These are phyloP conservation scores for Triplophysa rosa DNA, from an alignment of 2,113 vertebrate species.

Conservation along the genomic window DNA sequence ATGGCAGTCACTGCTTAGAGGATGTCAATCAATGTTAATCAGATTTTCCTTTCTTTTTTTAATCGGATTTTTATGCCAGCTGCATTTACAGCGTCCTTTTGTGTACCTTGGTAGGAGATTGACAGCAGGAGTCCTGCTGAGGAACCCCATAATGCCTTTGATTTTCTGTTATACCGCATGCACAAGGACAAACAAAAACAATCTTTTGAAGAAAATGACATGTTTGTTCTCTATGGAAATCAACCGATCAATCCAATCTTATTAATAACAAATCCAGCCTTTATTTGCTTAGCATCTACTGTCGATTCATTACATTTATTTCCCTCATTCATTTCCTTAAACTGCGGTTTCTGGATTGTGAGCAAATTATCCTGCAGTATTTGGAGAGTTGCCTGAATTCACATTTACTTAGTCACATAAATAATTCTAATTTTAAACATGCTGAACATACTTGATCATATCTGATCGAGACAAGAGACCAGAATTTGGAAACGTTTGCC, in stretches of 20 bases:
- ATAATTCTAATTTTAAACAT: not conserved
- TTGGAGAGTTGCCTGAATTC: no score
- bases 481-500: no score
- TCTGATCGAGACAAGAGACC: not conserved
- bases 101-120: constrained; percentile 36
- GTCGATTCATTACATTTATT: not conserved
- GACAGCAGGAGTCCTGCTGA: constrained; percentile 33
- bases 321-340: not conserved
- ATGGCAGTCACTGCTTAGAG: constrained; percentile 43
- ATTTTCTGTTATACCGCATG: constrained; percentile 24
- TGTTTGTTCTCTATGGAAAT: constrained; percentile 7
- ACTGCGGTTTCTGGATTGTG: not conserved
- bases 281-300: not conserved
- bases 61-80: constrained; percentile 32
- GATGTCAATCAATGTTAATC: constrained; percentile 57
- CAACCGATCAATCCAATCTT: not conserved
- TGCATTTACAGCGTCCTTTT: constrained; percentile 37
- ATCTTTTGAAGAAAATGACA: not conserved
- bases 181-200: constrained; percentile 5
- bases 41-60: constrained; percentile 37
- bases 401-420: no score
- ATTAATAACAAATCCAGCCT: not conserved
- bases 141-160: constrained; percentile 17
- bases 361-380: no score
- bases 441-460: not conserved